A percentile compares a stretch with the other conserved stretches of the same genome.
These are phyloP conservation scores for Meiosimyza platycephala DNA, from an alignment of 2,888 invertebrate species.

Conservation along the genomic window DNA sequence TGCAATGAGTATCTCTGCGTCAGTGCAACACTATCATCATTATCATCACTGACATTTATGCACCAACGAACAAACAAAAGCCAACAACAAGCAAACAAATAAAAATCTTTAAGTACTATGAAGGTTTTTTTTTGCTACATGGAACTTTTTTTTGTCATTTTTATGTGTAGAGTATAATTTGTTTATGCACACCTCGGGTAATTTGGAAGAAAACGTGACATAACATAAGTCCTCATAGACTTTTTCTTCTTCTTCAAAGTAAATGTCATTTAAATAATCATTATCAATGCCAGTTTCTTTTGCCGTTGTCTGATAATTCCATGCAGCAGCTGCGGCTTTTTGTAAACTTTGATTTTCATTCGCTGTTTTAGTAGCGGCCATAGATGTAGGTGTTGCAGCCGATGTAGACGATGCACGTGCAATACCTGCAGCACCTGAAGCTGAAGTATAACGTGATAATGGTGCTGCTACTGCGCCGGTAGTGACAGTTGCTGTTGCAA, in stretches of 20 bases:
- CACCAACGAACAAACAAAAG: slow-evolving; percentile 16
- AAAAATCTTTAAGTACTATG: background rate
- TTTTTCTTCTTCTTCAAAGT: slow-evolving; percentile 76
- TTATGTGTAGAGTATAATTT: background rate
- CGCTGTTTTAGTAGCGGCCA: slow-evolving; percentile 16
- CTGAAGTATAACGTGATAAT: slow-evolving; percentile 22
- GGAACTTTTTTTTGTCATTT: background rate
- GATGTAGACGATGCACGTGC: slow-evolving; percentile 28
- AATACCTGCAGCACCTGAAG: slow-evolving; percentile 28
- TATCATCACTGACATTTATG: slow-evolving; percentile 11
- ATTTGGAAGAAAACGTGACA: slow-evolving; percentile 80
- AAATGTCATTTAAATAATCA: slow-evolving; percentile 63
- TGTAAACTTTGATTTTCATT: slow-evolving; percentile 57
- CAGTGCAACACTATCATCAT: background rate
- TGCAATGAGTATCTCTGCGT: background rate
- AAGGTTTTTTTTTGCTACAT: background rate
- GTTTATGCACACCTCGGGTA: slow-evolving; percentile 73
- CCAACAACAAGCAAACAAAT: slow-evolving; percentile 7
- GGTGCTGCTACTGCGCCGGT: slow-evolving; percentile 30
- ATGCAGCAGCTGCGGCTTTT: slow-evolving; percentile 61
- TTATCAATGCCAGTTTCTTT: slow-evolving; percentile 58
- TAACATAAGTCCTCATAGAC: slow-evolving; percentile 91
- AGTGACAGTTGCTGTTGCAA: slow-evolving; percentile 18
- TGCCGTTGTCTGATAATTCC: slow-evolving; percentile 60
- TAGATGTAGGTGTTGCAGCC: slow-evolving; percentile 22